These are phyloP conservation scores for Macaca fascicularis DNA, from an alignment of 2,113 vertebrate genomes.

Conservation along the genomic window T2T-MFA8v1.1 NC_088385.1:128512001-128512500, in stretches of 20 bases:
- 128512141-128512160: background rate
- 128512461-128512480: constrained; percentile 74
- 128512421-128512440: constrained; percentile 53
- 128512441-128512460: background rate
- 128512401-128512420: constrained; percentile 78
- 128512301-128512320: background rate
- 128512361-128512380: constrained; percentile 43
- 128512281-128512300: background rate
- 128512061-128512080: background rate
- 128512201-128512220: constrained; percentile 76
- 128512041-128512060: constrained; percentile 14
- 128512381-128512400: constrained; percentile 54
- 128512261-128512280: constrained; percentile 14
- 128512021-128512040: constrained; percentile 57
- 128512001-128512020: background rate
- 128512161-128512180: constrained; percentile 46
- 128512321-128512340: background rate
- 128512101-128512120: background rate
- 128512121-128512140: background rate
- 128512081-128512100: background rate
- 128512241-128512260: constrained; percentile 41
- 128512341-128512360: background rate
- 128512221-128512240: background rate
- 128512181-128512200: constrained; percentile 40
- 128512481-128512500: constrained; percentile 68